Percentiles rank a stretch among this genome's conserved stretches.
phyloP scores from a whole-genome alignment of 2,797 vertebrate genomes.

The Aplochiton taeniatus region DNA sequence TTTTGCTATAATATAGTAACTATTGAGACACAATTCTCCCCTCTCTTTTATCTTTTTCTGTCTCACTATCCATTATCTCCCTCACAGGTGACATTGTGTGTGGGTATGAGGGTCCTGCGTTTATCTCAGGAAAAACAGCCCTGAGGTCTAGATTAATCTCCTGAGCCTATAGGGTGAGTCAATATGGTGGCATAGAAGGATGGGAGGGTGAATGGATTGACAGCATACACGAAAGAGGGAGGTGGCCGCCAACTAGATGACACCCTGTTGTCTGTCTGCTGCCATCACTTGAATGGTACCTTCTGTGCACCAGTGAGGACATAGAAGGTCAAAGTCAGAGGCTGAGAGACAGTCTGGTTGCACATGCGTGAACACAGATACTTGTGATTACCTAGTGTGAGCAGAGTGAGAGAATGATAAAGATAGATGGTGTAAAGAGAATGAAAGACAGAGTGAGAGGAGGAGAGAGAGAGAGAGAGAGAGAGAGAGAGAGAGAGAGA shows the following conservation, averaged over 20 bases:
- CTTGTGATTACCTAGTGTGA: not conserved
- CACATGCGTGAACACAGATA: not conserved
- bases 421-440: not conserved
- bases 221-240: no score
- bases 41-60: not conserved
- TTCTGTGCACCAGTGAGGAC: not conserved
- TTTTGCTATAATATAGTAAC: not conserved
- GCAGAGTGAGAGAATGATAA: not conserved
- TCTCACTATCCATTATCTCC: not conserved
- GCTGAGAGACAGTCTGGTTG: not conserved
- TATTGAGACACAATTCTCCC: no score
- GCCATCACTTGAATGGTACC: no score
- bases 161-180: not conserved
- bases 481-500: not conserved
- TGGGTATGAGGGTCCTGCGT: not conserved
- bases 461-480: not conserved
- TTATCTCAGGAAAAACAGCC: slow-evolving; percentile 11
- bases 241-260: no score
- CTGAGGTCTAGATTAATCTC: slow-evolving; percentile 13
- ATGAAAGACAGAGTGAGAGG: not conserved
- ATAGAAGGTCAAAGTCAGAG: not conserved
- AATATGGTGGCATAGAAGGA: not conserved
- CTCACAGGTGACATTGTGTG: not conserved
- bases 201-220: not conserved
- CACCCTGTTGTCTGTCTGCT: not conserved